Conservation (phyloP, 2,113 vertebrate genomes). For the Ceyx melanurus region DNA sequence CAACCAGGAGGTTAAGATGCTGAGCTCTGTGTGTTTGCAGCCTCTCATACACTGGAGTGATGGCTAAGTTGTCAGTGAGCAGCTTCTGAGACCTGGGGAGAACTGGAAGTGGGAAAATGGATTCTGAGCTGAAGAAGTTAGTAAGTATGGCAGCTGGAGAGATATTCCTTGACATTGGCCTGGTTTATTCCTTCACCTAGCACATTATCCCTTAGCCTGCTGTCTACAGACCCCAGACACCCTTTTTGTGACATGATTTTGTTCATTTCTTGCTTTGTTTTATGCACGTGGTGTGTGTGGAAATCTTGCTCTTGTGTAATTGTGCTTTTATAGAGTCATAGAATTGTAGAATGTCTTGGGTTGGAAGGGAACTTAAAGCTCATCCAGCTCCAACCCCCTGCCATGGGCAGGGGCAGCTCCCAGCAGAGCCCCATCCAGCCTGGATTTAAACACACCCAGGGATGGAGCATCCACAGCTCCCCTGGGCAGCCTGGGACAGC, state of each 20-base stretch:
- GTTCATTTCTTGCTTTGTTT: background rate
- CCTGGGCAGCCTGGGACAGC: too few relatives aligned
- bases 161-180: background rate
- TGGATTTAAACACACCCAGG: too few relatives aligned
- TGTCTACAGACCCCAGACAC: background rate
- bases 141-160: background rate
- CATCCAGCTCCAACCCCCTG: too few relatives aligned
- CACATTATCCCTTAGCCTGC: accelerated
- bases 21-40: too few relatives aligned
- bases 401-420: too few relatives aligned
- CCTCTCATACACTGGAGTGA: background rate
- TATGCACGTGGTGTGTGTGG: accelerated
- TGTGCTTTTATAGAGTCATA: background rate
- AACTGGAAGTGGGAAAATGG: background rate
- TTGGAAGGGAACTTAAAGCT: too few relatives aligned
- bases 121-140: background rate
- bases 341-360: too few relatives aligned
- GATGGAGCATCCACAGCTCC: too few relatives aligned
- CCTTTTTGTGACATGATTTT: background rate
- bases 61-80: background rate
- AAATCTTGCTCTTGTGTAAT: background rate
- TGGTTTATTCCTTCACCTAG: background rate
- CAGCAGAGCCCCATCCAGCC: too few relatives aligned
- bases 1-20: background rate
- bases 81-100: background rate